These are phyloP conservation scores for Pheosia gnoma DNA, from an alignment of 2,888 invertebrate genomes.

Conservation along the genomic window DNA sequence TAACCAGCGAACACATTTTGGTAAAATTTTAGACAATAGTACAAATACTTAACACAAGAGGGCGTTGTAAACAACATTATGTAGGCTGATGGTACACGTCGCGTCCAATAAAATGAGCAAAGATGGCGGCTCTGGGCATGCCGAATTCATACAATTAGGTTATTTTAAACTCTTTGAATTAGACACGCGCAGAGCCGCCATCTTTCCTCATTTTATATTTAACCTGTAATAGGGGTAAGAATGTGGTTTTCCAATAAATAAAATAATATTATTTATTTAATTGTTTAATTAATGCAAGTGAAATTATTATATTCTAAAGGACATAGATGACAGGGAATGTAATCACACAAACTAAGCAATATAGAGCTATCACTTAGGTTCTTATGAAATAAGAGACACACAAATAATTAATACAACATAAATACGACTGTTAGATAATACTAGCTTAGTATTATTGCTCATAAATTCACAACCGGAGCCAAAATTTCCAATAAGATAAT, in stretches of 20 bases:
- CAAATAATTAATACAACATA: constrained; percentile 26
- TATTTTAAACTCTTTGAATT: too few species aligned
- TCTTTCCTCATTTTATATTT: too few species aligned
- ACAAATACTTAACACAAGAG: too few species aligned
- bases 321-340: constrained; percentile 25
- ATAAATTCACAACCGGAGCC: constrained; percentile 55
- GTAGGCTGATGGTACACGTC: too few species aligned
- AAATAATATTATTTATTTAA: constrained; percentile 17
- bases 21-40: too few species aligned
- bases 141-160: too few species aligned
- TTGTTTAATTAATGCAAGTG: constrained; percentile 52
- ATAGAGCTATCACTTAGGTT: constrained; percentile 6
- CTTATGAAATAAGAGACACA: constrained; percentile 17
- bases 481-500: constrained; percentile 19
- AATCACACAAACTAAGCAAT: background rate
- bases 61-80: too few species aligned
- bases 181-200: too few species aligned
- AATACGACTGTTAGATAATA: constrained; percentile 22
- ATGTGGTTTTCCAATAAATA: background rate
- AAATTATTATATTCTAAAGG: constrained; percentile 53
- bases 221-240: too few species aligned
- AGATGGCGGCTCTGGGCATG: too few species aligned
- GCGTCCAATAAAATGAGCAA: too few species aligned
- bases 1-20: too few species aligned
- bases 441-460: constrained; percentile 43